Evolutionary conservation across 2,888 invertebrate genomes (phyloP).

Genomic region (Meandrusa payeni): DNA sequence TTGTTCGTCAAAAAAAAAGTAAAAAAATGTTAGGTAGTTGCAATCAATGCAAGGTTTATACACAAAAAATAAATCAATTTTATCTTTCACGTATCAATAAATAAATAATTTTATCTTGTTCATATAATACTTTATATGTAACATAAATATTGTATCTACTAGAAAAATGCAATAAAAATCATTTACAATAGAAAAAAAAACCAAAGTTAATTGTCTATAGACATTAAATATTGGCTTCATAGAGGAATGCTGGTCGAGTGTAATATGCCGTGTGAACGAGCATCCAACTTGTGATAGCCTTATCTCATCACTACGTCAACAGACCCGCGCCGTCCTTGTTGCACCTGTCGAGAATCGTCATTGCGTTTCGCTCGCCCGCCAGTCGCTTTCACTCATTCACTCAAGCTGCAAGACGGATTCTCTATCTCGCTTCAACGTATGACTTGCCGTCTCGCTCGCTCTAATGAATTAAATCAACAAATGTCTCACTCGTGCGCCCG

Average conservation of each 20-base stretch:
- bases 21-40: too few relatives aligned
- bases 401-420: slow-evolving; percentile 51
- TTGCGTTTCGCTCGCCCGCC: slow-evolving; percentile 48
- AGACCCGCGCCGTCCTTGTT: slow-evolving; percentile 57
- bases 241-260: slow-evolving; percentile 41
- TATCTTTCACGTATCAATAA: too few relatives aligned
- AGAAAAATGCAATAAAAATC: too few relatives aligned
- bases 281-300: slow-evolving; percentile 70
- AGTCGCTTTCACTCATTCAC: slow-evolving; percentile 51
- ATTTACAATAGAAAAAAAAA: too few relatives aligned
- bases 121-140: too few relatives aligned
- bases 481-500: slow-evolving; percentile 75
- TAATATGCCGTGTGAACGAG: slow-evolving; percentile 52
- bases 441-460: slow-evolving; percentile 50
- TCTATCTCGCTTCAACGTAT: slow-evolving; percentile 47
- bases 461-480: slow-evolving; percentile 56
- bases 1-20: too few relatives aligned
- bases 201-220: slow-evolving; percentile 6
- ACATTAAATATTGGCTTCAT: slow-evolving; percentile 26
- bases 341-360: slow-evolving; percentile 34
- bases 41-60: too few relatives aligned
- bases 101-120: too few relatives aligned
- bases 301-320: slow-evolving; percentile 79
- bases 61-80: too few relatives aligned
- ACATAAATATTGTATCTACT: background rate